Evolutionary conservation across 1,140 invertebrate genomes (phyloP), one percentile per base, ranked within the genome.

Genomic region (Carcinoscorpius rotundicauda): DNA sequence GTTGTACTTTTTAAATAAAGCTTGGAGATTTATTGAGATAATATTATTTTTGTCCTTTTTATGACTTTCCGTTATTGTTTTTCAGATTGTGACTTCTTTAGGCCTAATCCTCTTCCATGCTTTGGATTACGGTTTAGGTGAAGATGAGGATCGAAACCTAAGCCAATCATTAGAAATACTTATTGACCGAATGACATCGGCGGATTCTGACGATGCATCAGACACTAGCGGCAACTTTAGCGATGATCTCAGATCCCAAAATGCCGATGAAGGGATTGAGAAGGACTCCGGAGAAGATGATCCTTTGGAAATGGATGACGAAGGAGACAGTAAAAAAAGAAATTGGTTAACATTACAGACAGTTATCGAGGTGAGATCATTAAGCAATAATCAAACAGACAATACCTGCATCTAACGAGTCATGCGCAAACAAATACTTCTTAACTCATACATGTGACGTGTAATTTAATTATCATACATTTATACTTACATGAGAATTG

Each of bases 91-190:
- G 65, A 82, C 85, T 65, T 86, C 87, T 66, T 75, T 96, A 72
- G 93, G 90, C 5, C 77, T 88, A 65, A 82, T 89, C 64, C 84
- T 96, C 64, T 96, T 89, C 78, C 82, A 85, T 67, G 90, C 91
- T n/a, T 78, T 96, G 72, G 92, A 94, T 77, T 93, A 86, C 79
- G 87, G 88, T 68, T 78, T 91, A 73, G 81, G 82, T 59, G 85
- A 87, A 70, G 85, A 89, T 65, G 91, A 94, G 76, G 91, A 96
- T 79, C 82, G 86, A 65, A 82, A 85, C 68, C 84, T 97, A 64
- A 90, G 88, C 69, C 83, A 85, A 9, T 88, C 92, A 71, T 81
- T 97, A 58, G 90, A 93, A 76, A 80, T 82, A 51, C 83, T 96
- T 9, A 90, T 97, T 69, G 86, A 85, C 67, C 81, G 58, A 68